Conservation (phyloP, 64 coral and sea anemone genomes). For the Stylophora pistillata region DNA sequence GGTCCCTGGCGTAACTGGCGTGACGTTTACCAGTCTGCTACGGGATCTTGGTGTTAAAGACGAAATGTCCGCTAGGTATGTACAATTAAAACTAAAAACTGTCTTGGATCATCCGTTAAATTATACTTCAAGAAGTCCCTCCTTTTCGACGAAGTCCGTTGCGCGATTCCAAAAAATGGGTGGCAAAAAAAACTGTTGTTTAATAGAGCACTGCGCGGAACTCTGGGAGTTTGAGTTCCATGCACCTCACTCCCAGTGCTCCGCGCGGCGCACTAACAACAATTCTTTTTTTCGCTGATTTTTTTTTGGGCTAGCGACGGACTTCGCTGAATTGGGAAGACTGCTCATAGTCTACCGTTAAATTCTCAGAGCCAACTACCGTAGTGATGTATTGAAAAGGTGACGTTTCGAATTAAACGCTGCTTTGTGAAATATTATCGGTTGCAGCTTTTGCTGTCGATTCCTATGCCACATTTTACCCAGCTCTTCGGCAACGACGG, state of each 20-base stretch:
- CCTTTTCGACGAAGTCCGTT: too few species aligned
- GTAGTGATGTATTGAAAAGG: neutral
- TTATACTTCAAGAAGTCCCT: too few species aligned
- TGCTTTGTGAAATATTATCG: neutral
- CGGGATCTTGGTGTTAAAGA: slow-evolving; percentile 58
- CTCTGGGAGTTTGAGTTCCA: too few species aligned
- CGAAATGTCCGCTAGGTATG: slow-evolving; percentile 53
- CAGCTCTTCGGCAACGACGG: neutral
- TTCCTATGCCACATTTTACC: slow-evolving; percentile 57
- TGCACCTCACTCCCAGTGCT: too few species aligned
- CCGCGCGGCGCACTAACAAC: too few species aligned
- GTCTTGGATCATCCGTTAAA: too few species aligned
- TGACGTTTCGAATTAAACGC: too few species aligned
- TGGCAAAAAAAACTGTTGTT: too few species aligned
- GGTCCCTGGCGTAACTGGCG: neutral
- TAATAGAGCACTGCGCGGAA: too few species aligned
- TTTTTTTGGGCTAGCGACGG: neutral
- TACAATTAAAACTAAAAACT: neutral
- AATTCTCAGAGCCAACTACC: neutral
- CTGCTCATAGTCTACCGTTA: neutral
- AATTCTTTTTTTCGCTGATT: neutral
- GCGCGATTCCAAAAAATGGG: too few species aligned
- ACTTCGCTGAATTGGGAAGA: neutral
- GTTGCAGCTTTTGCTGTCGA: slow-evolving; percentile 70
- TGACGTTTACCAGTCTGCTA: slow-evolving; percentile 46